Evolutionary conservation across 2,797 vertebrate species (phyloP), one percentile per base, ranked within the genome.

Genomic region (Melanotaenia pygmaea): DNA sequence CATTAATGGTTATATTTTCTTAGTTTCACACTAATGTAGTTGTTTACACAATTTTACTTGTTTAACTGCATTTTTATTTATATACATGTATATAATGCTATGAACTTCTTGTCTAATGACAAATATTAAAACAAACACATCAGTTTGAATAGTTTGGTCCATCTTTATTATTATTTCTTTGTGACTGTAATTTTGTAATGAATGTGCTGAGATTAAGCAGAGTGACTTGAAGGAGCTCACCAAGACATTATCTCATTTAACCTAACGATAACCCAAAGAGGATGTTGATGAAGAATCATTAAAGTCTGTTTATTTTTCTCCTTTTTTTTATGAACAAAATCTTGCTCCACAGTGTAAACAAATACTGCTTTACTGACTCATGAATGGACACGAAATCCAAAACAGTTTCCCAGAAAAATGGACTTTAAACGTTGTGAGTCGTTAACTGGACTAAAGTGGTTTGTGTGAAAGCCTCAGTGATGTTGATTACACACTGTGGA

Each of bases 401-500:
- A 62, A 66, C 13, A 26, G 26, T 35, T 18, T 12, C 12, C 51
- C 26, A 58, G 40, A 70, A 47, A 70, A 70, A 78, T 6, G 38
- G 64, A 72, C 47, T 77, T 70, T 72, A n/a, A 47, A 47, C 45
- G 8, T 70, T 11, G 4, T 18, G 37, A 67, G 28, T 83, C 63
- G 64, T 70, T 69, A 82, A 68, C 59, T 60, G 75, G 78, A 70
- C 50, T 34, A 34, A 59, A 47, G 20, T 47, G 35, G 63, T 75
- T 34, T 54, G 73, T 57, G 67, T 72, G 80, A 79, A 79, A 68
- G 87, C 82, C 82, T 83, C 71, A 51, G 72, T 82, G 77, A 88
- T 80, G 85, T 18, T 86, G 85, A 90, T 89, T 83, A 81, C 67
- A 92, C 69, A 56, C 56, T 81, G 86, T 87, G 91, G 92, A 92